phyloP scores from a whole-genome alignment of 1,140 invertebrate species.

The Caenorhabditis latens region DNA sequence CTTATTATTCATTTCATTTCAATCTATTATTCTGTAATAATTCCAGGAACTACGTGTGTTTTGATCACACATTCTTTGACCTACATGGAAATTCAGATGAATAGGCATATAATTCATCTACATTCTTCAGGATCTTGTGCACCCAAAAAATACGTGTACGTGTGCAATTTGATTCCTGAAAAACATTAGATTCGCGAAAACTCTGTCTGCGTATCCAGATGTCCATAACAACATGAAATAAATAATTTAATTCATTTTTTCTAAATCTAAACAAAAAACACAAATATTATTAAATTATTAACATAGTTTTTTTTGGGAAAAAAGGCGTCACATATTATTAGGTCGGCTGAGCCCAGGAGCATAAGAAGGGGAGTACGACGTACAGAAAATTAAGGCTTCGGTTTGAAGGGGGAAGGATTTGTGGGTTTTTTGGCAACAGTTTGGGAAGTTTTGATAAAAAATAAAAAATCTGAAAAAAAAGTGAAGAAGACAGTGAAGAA shows the following conservation, averaged over 20 bases:
- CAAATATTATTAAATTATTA: conserved; percentile 28
- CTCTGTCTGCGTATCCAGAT: too few species aligned
- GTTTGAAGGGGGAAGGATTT: background rate
- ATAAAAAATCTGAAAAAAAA: background rate
- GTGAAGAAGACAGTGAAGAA: background rate
- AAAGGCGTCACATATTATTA: conserved; percentile 17
- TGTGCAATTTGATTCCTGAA: too few species aligned
- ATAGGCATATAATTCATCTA: too few species aligned
- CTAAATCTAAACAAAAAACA: conserved; percentile 5
- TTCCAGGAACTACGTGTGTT: too few species aligned
- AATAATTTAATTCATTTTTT: background rate
- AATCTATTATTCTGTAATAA: too few species aligned
- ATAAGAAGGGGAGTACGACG: conserved; percentile 3
- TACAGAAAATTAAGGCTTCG: conserved; percentile 43
- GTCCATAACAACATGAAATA: background rate
- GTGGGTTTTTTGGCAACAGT: background rate
- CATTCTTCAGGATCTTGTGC: too few species aligned
- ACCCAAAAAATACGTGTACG: too few species aligned
- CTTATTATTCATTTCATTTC: too few species aligned
- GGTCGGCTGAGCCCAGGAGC: conserved; percentile 44
- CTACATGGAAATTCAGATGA: too few species aligned
- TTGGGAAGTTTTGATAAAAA: background rate
- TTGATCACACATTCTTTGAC: too few species aligned
- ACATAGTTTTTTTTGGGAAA: background rate
- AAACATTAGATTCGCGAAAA: too few species aligned